phyloP scores from a whole-genome alignment of 2,797 vertebrate genomes.

The Betta splendens region DNA sequence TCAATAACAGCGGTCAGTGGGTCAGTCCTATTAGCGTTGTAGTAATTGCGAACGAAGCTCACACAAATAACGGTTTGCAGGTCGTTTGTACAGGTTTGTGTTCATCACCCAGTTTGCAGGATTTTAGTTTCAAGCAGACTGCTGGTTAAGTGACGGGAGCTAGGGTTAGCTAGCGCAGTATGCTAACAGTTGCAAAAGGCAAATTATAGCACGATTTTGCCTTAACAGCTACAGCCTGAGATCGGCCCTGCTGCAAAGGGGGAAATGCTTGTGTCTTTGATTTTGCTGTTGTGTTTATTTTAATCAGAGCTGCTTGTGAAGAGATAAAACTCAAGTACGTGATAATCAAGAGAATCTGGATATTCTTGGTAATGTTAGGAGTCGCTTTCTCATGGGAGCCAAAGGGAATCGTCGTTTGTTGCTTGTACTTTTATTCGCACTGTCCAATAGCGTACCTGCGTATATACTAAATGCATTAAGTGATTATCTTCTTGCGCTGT shows the following conservation, averaged over 20 bases:
- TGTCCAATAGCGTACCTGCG: not conserved
- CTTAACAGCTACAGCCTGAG: not conserved
- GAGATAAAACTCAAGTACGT: not conserved
- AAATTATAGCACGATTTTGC: slow-evolving; percentile 15
- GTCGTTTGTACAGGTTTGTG: not conserved
- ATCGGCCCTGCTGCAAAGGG: not conserved
- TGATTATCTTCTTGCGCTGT: not conserved
- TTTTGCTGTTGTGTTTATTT: not conserved
- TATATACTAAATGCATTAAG: not conserved
- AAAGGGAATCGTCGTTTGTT: not conserved
- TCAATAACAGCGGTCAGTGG: slow-evolving; percentile 67
- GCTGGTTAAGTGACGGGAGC: slow-evolving; percentile 1
- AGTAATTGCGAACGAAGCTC: rapidly evolving
- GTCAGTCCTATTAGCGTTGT: slow-evolving; percentile 36
- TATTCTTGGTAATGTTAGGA: not conserved
- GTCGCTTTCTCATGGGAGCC: not conserved
- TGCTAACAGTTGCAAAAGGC: slow-evolving; percentile 39
- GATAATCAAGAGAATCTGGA: not conserved
- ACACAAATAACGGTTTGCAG: rapidly evolving
- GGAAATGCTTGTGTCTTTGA: not conserved
- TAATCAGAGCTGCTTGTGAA: rapidly evolving
- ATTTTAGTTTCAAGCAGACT: not conserved
- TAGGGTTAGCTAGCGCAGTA: slow-evolving; percentile 42
- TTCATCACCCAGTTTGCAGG: not conserved
- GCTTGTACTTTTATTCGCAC: not conserved